Conservation (phyloP, 2,113 vertebrate genomes). For the Podarcis raffonei region DNA sequence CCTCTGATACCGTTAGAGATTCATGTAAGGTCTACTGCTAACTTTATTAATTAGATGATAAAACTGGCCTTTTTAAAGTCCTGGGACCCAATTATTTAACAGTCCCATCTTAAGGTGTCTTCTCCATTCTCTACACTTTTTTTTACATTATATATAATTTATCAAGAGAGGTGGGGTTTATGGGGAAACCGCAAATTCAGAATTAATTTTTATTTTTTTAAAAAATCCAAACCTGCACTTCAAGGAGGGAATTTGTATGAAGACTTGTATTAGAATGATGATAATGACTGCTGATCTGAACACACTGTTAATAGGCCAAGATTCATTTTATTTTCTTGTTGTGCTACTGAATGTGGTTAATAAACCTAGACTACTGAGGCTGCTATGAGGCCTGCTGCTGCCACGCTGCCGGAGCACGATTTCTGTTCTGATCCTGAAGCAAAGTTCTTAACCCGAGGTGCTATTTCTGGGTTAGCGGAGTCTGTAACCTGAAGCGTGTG, state of each 20-base stretch:
- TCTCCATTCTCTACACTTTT: neutral
- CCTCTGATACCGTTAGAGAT: neutral
- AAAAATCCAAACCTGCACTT: neutral
- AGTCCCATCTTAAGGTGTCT: neutral
- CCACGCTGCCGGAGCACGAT: rapidly evolving
- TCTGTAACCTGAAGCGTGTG: no score
- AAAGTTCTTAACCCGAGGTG: no score
- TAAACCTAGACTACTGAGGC: no score
- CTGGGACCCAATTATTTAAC: neutral
- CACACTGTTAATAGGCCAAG: no score
- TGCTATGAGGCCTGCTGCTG: no score
- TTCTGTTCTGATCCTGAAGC: no score
- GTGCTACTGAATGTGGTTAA: no score
- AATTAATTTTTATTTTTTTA: no score
- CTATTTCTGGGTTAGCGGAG: no score
- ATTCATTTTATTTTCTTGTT: no score
- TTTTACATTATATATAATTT: neutral
- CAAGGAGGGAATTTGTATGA: neutral
- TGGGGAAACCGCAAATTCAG: neutral
- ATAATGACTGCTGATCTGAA: no score
- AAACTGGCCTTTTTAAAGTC: neutral
- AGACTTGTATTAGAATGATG: neutral
- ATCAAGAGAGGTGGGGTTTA: neutral
- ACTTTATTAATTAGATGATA: neutral
- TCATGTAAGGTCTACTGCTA: neutral